These are phyloP conservation scores for Pristionchus exspectatus DNA, from an alignment of 2,888 invertebrate genomes.

Conservation along the genomic window DNA sequence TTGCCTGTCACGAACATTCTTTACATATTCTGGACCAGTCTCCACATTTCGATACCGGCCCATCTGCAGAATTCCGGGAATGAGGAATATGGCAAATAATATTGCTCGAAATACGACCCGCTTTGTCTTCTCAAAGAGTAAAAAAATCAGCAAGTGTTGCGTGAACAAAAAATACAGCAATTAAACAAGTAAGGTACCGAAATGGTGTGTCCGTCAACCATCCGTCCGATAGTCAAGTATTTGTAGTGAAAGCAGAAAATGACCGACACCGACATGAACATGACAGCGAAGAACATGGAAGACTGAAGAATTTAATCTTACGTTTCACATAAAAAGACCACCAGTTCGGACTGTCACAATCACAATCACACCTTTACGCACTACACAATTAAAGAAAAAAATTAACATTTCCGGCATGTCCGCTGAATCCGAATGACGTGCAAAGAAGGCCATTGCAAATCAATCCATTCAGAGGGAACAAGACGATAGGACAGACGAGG, in stretches of 20 bases:
- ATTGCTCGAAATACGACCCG: not conserved
- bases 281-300: not conserved
- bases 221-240: not conserved
- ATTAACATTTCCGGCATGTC: not conserved
- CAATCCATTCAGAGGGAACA: not conserved
- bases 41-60: not conserved
- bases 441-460: slow-evolving; percentile 9
- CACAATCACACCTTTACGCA: too few relatives aligned
- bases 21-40: not conserved
- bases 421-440: not conserved
- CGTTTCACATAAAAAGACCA: too few relatives aligned
- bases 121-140: not conserved
- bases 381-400: too few relatives aligned
- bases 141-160: too few relatives aligned
- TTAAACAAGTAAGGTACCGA: too few relatives aligned
- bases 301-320: not conserved
- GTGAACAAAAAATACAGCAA: too few relatives aligned
- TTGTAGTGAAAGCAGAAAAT: not conserved
- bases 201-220: not conserved
- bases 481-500: not conserved
- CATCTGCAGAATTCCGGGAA: not conserved
- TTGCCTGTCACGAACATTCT: not conserved
- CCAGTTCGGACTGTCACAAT: too few relatives aligned
- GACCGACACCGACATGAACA: not conserved
- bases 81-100: not conserved